These are phyloP conservation scores for Thalassophryne amazonica DNA, from an alignment of 2,797 vertebrate species.

Conservation along the genomic window DNA sequence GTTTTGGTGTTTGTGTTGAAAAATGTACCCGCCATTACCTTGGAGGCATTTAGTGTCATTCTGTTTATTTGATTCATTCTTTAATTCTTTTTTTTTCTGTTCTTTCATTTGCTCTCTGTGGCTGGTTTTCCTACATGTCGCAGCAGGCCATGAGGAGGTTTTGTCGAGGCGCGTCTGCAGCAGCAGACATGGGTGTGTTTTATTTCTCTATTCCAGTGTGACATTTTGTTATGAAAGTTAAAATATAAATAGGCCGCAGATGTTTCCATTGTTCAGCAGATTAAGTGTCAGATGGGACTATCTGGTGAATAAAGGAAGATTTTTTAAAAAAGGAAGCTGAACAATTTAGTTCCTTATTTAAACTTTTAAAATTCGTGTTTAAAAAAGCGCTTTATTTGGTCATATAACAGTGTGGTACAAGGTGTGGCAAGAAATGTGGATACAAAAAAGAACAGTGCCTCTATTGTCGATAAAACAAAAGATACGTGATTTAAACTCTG, in stretches of 20 bases:
- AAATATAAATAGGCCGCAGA: constrained; percentile 40
- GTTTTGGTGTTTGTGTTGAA: constrained; percentile 8
- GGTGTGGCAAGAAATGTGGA: constrained; percentile 1
- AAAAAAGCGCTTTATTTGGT: constrained; percentile 4
- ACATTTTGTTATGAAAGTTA: constrained; percentile 27
- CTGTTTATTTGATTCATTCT: neutral
- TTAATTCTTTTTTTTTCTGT: neutral
- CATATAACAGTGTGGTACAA: neutral
- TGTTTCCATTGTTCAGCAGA: constrained; percentile 36
- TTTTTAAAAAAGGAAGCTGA: no score
- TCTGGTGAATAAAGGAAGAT: no score
- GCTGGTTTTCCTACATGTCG: constrained; percentile 52
- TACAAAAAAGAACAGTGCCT: constrained; percentile 10
- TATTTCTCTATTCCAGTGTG: constrained; percentile 16
- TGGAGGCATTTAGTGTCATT: neutral
- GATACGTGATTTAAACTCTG: constrained; percentile 7
- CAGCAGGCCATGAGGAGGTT: constrained; percentile 48
- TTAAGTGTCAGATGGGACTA: no score
- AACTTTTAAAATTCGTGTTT: neutral
- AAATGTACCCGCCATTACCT: neutral
- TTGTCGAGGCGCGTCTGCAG: constrained; percentile 49
- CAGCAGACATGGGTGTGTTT: constrained; percentile 39
- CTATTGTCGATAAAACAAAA: constrained; percentile 11
- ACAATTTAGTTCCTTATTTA: no score
- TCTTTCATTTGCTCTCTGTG: neutral